Base-by-base conservation (phyloP, 2,797 vertebrate genomes). In the Podarcis siculus region DNA sequence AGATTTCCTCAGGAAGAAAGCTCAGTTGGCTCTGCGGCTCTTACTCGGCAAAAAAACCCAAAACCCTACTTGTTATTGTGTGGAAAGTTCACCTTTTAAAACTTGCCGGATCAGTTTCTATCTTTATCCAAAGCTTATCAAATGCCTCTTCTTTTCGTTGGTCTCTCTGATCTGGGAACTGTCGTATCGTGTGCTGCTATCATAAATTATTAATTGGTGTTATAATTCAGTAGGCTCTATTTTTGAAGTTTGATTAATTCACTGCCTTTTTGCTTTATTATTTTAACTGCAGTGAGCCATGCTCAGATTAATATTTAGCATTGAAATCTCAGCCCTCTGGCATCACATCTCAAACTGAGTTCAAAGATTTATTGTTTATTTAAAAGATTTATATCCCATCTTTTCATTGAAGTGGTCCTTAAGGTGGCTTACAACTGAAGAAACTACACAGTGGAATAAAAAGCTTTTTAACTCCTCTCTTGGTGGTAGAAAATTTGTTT, bases 221-320 rank as follows among this genome's bases (percentile, higher is more conserved):
- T 91, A 88, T 87, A 89, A 90, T 73, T 25, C 84, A 81, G 78
- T 69, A 80, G 88, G 42, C 8, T 71, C 10, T 86, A 83, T 79
- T 79, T 83, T 84, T 64, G n/a, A 85, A 78, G 49, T 83, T 58
- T 87, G 82, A 84, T 84, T 75, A 76, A 80, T 72, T 75, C 30
- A 27, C 86, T 86, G 58, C n/a, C 64, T 77, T 89, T 89, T 87
- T 85, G 32, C 79, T 85, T 89, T 30, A 35, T 90, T 87, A 82
- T 75, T 49, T 89, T 88, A 67, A 83, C 81, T 81, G 55, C 87
- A 87, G 67, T 72, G 67, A 71, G 61, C 49, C 76, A 86, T 86
- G 72, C 72, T 92, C 86, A 90, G 90, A 89, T 88, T 75, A 82
- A 85, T 61, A 87, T 87, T 88, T 84, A 92, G 66, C 66, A 42